Evolutionary conservation across 2,113 vertebrate species (phyloP).

Genomic region (mouse (Mus musculus)): DNA sequence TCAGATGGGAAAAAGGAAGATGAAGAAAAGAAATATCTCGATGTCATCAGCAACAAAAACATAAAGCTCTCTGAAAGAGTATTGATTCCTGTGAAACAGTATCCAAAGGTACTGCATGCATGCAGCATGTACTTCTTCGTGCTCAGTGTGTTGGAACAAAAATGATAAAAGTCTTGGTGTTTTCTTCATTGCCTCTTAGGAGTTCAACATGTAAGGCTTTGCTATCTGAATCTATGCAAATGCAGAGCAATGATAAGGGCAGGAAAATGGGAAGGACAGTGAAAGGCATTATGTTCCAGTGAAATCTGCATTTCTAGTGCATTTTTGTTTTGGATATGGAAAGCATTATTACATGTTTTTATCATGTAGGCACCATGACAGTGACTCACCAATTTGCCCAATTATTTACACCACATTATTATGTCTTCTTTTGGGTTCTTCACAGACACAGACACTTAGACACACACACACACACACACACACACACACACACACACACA

Average conservation of each 20-base stretch:
- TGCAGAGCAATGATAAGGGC: background rate
- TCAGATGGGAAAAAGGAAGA: slow-evolving; percentile 95
- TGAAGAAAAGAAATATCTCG: slow-evolving; percentile 97
- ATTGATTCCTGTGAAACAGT: slow-evolving; percentile 97
- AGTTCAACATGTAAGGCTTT: background rate
- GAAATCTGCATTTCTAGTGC: accelerated
- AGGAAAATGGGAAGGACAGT: background rate
- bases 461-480: background rate
- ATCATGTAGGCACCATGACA: slow-evolving; percentile 1
- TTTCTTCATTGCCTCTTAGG: background rate
- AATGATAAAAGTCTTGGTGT: background rate
- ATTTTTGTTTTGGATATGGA: background rate
- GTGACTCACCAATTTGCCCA: background rate
- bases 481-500: no score
- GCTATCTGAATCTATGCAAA: background rate
- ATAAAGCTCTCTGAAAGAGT: slow-evolving; percentile 98
- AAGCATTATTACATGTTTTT: background rate
- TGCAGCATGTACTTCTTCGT: slow-evolving; percentile 39
- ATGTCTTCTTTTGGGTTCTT: background rate
- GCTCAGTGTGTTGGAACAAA: background rate
- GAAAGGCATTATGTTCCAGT: background rate
- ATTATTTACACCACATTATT: background rate
- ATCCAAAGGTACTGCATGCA: slow-evolving; percentile 95
- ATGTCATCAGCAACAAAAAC: slow-evolving; percentile 99
- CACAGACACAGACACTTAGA: no score